Conservation (phyloP, 2,113 vertebrate genomes). For the Eupsittula cactorum region DNA sequence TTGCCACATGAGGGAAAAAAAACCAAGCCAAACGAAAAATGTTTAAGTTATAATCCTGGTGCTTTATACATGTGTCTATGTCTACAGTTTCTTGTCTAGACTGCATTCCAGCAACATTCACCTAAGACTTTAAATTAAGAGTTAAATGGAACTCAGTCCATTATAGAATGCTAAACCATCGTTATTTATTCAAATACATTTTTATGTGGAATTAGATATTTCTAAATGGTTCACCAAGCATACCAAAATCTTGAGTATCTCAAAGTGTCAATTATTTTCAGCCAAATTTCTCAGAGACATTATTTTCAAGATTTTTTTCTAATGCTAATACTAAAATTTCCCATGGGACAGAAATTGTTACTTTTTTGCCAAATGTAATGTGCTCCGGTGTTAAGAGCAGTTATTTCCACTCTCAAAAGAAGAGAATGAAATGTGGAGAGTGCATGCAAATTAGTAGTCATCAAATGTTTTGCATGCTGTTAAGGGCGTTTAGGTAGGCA, state of each 20-base stretch:
- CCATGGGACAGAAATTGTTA: background rate
- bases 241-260: background rate
- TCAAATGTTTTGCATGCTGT: slow-evolving; percentile 5
- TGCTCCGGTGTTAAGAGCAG: background rate
- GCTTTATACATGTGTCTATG: background rate
- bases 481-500: slow-evolving; percentile 4
- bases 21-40: background rate
- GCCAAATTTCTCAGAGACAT: background rate
- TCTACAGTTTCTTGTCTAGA: background rate
- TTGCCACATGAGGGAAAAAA: background rate
- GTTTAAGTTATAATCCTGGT: background rate
- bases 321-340: background rate
- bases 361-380: background rate
- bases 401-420: background rate
- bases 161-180: background rate
- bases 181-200: background rate
- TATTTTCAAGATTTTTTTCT: background rate
- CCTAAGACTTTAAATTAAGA: background rate
- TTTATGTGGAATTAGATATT: background rate
- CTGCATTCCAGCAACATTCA: background rate
- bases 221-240: background rate
- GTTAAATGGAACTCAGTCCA: background rate
- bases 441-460: slow-evolving; percentile 4
- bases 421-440: slow-evolving; percentile 5
- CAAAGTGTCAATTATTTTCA: background rate